Conservation (phyloP, 2,113 vertebrate species). For the Pedetes capensis region DNA sequence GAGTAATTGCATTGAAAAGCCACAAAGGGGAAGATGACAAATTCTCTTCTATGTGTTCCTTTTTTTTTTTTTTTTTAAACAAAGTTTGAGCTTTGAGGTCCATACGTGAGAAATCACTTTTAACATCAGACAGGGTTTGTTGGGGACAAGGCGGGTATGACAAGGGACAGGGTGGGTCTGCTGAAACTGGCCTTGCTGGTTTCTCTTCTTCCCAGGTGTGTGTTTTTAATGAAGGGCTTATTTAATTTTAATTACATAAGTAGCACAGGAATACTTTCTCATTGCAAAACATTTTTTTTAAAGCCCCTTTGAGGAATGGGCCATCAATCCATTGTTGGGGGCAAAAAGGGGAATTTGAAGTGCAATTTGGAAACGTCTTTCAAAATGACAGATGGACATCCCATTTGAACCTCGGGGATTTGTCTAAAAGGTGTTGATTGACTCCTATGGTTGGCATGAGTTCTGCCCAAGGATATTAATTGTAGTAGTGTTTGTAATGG, state of each 20-base stretch:
- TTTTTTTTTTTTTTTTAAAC: background rate
- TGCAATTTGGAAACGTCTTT: background rate
- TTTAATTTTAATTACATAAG: conserved; percentile 46
- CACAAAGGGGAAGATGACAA: background rate
- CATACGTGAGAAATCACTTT: background rate
- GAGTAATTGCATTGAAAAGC: background rate
- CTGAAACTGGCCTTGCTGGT: conserved; percentile 44
- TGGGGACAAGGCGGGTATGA: background rate
- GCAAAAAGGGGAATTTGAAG: background rate
- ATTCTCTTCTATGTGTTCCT: background rate
- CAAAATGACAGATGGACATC: background rate
- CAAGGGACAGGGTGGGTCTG: background rate
- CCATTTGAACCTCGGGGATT: background rate
- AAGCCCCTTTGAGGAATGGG: background rate
- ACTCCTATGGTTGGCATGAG: background rate
- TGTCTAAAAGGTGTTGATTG: background rate
- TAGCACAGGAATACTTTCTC: background rate
- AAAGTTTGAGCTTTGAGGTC: background rate
- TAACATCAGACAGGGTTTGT: background rate
- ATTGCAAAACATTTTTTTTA: background rate
- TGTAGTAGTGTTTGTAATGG: background rate
- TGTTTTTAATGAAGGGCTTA: conserved; percentile 54
- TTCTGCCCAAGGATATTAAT: background rate
- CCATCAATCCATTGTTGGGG: background rate
- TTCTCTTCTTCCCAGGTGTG: conserved; percentile 27